Evolutionary conservation across 37 sponge, comb jelly and placozoan genomes (phyloP), one percentile per base, ranked within the genome.

Genomic region (Hormiphora californensis): DNA sequence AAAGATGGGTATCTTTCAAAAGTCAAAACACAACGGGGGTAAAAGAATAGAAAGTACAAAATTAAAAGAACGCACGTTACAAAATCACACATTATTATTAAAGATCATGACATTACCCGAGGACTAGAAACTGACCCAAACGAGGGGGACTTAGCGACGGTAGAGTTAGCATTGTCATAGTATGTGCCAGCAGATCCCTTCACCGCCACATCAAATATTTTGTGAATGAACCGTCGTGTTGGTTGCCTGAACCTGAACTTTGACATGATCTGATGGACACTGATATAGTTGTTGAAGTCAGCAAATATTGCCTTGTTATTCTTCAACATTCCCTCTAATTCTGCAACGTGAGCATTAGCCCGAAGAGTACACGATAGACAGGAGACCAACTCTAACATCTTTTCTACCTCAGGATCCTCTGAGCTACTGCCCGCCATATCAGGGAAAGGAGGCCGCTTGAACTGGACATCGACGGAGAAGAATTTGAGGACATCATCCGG

Each of bases 331-430:
- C 43, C 81, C 25, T 73, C 81, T 22, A 73, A 40, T 30, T 73
- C 81, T 43, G 81, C 81, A 41, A 43, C 17, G 35, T 73, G 43
- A 3, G 81, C 23, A 19, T 46, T 73, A 1, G 81, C 81, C 81
- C 81, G 32, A 9, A 73, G 81, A 22, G 81, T 73, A 0, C 46
- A 73, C 1, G 81, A 73, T n/a, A 73, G 81, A 33, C 81, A 73
- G 8, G 23, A 43, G 3, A 73, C 43, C 23, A 73, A 46, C 46
- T 73, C 43, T 28, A 73, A 40, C 44, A 73, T 4, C 46, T 73
- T 43, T 19, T 32, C 28, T 3, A 73, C 32, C 21, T 73, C 81
- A 23, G 40, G 40, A 28, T 73, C 81, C 32, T 39, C 35, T 40
- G 81, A 28, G 12, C 43, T 73, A 33, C 8, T 46, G 7, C 40